phyloP scores from a whole-genome alignment of 1,140 invertebrate species.

The Doryteuthis pealeii region DNA sequence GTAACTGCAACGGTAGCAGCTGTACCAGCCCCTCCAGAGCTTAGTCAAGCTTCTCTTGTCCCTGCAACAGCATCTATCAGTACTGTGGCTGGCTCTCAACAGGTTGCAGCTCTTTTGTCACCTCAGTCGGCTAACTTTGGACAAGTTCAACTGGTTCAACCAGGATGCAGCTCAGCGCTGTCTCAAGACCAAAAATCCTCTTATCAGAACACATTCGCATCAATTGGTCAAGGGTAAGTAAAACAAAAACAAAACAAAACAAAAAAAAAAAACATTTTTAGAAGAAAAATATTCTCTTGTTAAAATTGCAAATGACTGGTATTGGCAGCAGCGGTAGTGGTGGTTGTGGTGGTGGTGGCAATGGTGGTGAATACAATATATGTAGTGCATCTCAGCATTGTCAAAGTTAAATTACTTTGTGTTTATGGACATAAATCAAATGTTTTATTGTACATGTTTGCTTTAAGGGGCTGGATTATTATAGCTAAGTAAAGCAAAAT shows the following conservation, averaged over 20 bases:
- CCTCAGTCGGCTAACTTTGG: constrained; percentile 6
- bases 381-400: too few species aligned
- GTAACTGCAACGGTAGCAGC: neutral
- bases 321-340: too few species aligned
- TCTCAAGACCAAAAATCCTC: constrained; percentile 1
- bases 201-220: constrained; percentile 3
- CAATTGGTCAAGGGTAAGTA: constrained; percentile 6
- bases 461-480: too few species aligned
- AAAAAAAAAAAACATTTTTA: too few species aligned
- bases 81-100: constrained; percentile 21
- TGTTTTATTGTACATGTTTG: too few species aligned
- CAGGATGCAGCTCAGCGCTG: constrained; percentile 17
- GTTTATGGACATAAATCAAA: too few species aligned
- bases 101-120: constrained; percentile 7
- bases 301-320: too few species aligned
- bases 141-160: constrained; percentile 13
- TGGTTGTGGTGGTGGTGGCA: too few species aligned
- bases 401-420: too few species aligned
- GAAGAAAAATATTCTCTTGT: too few species aligned
- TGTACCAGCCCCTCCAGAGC: neutral
- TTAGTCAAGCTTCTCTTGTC: constrained; percentile 6
- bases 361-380: too few species aligned
- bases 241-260: neutral
- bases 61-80: constrained; percentile 13
- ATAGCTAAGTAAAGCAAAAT: too few species aligned